Base-by-base conservation (phyloP, 1,140 invertebrate genomes). In the Protaetia brevitarsis region DNA sequence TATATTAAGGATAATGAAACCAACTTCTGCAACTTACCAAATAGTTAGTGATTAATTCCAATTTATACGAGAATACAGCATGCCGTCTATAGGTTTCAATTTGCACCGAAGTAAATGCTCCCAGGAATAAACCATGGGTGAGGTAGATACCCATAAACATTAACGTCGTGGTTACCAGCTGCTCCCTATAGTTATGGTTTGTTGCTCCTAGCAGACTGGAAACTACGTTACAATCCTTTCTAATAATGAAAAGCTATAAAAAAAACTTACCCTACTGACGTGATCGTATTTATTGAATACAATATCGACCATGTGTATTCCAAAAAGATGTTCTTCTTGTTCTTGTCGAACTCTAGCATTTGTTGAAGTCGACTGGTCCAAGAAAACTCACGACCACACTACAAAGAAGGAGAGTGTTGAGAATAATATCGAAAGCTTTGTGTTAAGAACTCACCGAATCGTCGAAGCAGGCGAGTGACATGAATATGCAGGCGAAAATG, bases 1-100 rank as follows among this genome's bases (percentile, higher is more conserved):
- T 2, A 4, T 2, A 41, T 6, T 41, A 41, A 41, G 37, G 36
- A 45, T 30, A 34, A 58, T 13, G 11, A 10, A 27, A 27, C 8
- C 5, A 29, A 28, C 6, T 56, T 4, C 31, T 19, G 31, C 16
- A 19, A 56, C 23, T 64, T 65, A 69, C 68, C 65, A 69, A 61
- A 30, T 63, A 34, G 11, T 62, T 65, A 3, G 31, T 45, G 58
- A 70, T 63, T 27, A 70, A 59, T 6, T 63, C 37, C 13, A 70
- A 31, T 36, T 28, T 41, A 26, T 63, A 23, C 2, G 60, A 34
- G 51, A 57, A 66, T n/a, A 30, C 31, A 11, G 65, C 16, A 56
- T 66, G 60, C 10, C 65, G 56, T 30, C 65, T 28, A 23, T 66
- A 66, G 56, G 7, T 63, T 58, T 66, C 65, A 2, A 63, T 36